Base-by-base conservation (phyloP, 2,113 vertebrate genomes). In the Aegotheles bennettii region DNA sequence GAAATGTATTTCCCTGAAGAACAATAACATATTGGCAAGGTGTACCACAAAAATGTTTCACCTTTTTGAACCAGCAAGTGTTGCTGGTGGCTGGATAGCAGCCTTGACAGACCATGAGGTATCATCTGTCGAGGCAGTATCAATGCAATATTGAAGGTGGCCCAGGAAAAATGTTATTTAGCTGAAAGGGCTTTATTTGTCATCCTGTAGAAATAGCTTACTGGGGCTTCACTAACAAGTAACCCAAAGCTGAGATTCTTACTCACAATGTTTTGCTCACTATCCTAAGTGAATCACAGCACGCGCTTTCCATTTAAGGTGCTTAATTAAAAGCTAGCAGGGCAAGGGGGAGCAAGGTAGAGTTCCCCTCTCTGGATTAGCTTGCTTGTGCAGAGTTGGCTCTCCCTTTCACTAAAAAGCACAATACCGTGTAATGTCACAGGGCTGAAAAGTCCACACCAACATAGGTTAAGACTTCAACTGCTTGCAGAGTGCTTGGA, bases 201-300 rank as follows among this genome's bases (percentile, higher is more conserved):
- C 38, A 8, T 6, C 21, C 40, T 38, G 36, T 2, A 61, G 28
- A 43, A 56, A 57, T 1, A 4, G 1, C 15, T 65, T 31, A 13
- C 10, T 31, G n/a, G 18, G 42, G 38, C 35, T 73, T 67, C 38
- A 15, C 23, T 5, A 13, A 13, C 5, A 36, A 77, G 75, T 13
- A 38, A 3, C 16, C 10, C 56, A 21, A 23, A 84, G 40, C 28
- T 53, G 56, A 84, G 48, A 19, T 8, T 43, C 16, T 35, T 10
- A 3, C 20, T 64, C 0, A 0, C 7, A 23, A 7, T 0, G 0
- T 26, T 67, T n/a, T 51, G 43, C 61, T 63, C 33, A 3, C 19
- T n/a, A 4, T 31, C 19, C 35, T 24, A 42, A 43, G n/a, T 8
- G 63, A 86, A 63, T 25, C 71, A 29, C 68, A 59, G 79, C 40